Conservation (phyloP, 2,888 invertebrate genomes). For the Ophioninae sp. region DNA sequence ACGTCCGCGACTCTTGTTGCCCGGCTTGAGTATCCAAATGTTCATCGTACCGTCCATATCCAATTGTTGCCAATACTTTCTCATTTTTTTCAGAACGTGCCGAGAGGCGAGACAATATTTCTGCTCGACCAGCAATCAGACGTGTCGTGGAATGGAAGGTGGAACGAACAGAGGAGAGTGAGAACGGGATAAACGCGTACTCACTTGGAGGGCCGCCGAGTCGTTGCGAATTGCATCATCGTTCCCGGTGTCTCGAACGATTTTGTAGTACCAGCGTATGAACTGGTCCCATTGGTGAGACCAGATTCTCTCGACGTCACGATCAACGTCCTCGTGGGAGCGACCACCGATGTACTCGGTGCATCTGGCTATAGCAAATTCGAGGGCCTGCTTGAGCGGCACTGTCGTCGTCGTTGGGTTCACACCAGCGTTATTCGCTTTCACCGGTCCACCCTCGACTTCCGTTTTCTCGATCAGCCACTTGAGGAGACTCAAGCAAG, state of each 20-base stretch:
- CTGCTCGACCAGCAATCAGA: constrained; percentile 59
- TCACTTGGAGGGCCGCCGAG: constrained; percentile 72
- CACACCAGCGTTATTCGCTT: constrained; percentile 78
- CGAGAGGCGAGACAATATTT: constrained; percentile 76
- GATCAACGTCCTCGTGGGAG: constrained; percentile 90
- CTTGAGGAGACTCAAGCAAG: constrained; percentile 92
- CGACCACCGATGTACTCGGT: constrained; percentile 89
- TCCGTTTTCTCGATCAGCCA: constrained; percentile 85
- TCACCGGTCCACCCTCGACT: constrained; percentile 83
- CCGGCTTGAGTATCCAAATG: constrained; percentile 97
- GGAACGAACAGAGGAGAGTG: not conserved
- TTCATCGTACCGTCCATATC: constrained; percentile 93
- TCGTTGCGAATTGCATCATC: constrained; percentile 72
- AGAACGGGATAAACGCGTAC: constrained; percentile 41
- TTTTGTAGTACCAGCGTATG: constrained; percentile 85
- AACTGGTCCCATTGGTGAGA: constrained; percentile 96
- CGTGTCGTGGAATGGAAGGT: too few relatives aligned
- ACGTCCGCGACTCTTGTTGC: constrained; percentile 94
- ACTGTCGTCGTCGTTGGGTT: constrained; percentile 81
- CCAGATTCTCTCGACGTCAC: constrained; percentile 88
- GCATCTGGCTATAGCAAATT: constrained; percentile 91
- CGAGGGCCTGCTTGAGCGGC: constrained; percentile 87
- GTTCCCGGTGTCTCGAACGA: constrained; percentile 78
- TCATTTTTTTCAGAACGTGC: constrained; percentile 85
- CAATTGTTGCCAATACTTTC: constrained; percentile 90